phyloP scores from a whole-genome alignment of 2,113 vertebrate genomes.

The Phoxinus phoxinus region DNA sequence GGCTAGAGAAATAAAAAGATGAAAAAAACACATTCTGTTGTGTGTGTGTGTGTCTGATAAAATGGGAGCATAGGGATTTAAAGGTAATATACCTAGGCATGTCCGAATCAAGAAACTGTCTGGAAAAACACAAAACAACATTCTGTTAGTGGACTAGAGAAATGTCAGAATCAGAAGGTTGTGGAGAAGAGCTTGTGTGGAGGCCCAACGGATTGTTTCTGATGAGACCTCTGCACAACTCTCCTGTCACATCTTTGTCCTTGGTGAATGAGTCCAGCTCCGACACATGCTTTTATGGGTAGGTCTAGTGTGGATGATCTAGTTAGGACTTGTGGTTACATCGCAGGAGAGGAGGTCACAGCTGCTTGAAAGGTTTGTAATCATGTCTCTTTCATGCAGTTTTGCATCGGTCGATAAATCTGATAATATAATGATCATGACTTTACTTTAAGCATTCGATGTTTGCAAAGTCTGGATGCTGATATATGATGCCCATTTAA shows the following conservation, averaged over 20 bases:
- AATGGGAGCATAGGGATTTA: constrained; percentile 64
- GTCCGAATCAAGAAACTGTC: constrained; percentile 99
- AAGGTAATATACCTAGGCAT: constrained; percentile 97
- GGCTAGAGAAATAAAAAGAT: constrained; percentile 10
- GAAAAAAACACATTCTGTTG: constrained; percentile 47
- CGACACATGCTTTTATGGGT: constrained; percentile 29
- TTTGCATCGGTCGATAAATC: background rate
- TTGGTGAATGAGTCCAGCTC: constrained; percentile 18
- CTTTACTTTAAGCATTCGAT: background rate
- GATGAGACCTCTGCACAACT: constrained; percentile 46
- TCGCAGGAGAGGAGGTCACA: constrained; percentile 49
- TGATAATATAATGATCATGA: background rate
- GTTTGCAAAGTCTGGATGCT: constrained; percentile 38
- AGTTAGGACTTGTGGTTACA: constrained; percentile 60
- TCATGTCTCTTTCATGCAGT: background rate
- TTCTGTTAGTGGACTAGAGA: constrained; percentile 87
- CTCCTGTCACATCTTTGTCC: constrained; percentile 18
- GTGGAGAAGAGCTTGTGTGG: constrained; percentile 50
- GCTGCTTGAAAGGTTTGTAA: background rate
- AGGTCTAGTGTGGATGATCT: background rate
- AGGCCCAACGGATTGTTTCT: constrained; percentile 44
- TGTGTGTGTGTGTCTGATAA: constrained; percentile 55
- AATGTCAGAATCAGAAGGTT: constrained; percentile 65
- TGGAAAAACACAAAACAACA: constrained; percentile 96
- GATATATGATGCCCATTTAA: constrained; percentile 10